phyloP scores from a whole-genome alignment of 2,888 invertebrate genomes.

The Rhingia campestris region DNA sequence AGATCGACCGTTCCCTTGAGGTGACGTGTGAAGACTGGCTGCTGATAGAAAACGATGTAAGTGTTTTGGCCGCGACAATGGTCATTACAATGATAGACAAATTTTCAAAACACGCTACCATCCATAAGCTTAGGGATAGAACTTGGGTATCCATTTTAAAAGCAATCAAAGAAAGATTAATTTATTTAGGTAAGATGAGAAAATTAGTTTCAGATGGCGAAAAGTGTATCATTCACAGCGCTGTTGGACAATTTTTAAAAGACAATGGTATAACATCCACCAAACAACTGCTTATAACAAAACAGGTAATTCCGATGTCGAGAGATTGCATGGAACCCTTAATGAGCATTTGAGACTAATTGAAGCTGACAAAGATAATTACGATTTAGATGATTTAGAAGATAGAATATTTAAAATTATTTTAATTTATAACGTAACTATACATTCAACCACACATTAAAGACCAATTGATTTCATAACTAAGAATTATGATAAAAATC shows the following conservation, averaged over 20 bases:
- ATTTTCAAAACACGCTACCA: conserved; percentile 36
- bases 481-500: conserved; percentile 4
- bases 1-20: too few relatives aligned
- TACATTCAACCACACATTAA: conserved; percentile 9
- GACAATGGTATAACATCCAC: conserved; percentile 12
- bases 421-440: conserved; percentile 16
- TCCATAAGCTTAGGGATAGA: conserved; percentile 21
- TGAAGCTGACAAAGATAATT: neutral
- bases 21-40: too few relatives aligned
- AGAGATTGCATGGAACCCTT: conserved; percentile 24
- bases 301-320: conserved; percentile 31
- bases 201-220: conserved; percentile 10
- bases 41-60: too few relatives aligned
- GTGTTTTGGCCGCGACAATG: too few relatives aligned
- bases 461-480: conserved; percentile 20
- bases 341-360: conserved; percentile 29
- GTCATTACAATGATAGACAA: conserved; percentile 42
- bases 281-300: conserved; percentile 21
- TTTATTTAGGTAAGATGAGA: conserved; percentile 32
- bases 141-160: conserved; percentile 33
- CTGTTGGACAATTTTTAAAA: conserved; percentile 20
- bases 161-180: too few relatives aligned
- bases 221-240: conserved; percentile 15
- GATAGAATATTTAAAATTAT: conserved; percentile 14
- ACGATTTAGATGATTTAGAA: conserved; percentile 8